phyloP scores from a whole-genome alignment of 1,140 invertebrate genomes.

The Philotrypesis tridentata region DNA sequence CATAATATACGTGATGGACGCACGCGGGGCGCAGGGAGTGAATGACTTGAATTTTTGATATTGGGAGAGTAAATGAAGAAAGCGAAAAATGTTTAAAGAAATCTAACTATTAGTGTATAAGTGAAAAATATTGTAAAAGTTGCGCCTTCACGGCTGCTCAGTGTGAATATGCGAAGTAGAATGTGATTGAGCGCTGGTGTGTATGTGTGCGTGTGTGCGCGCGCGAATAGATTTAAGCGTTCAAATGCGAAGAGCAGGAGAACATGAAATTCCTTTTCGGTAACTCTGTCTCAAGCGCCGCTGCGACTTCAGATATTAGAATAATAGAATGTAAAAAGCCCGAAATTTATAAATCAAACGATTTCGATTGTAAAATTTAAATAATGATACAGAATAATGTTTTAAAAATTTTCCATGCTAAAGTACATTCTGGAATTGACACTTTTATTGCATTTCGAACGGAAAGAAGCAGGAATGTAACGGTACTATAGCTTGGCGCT shows the following conservation, averaged over 20 bases:
- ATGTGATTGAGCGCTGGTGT: slow-evolving; percentile 5
- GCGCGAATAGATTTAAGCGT: neutral
- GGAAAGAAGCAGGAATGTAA: neutral
- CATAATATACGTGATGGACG: slow-evolving; percentile 61
- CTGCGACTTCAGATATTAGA: slow-evolving; percentile 3
- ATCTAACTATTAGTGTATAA: slow-evolving; percentile 61
- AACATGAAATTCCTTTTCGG: slow-evolving; percentile 10
- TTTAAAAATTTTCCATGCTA: neutral
- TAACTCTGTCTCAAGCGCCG: neutral
- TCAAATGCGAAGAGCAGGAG: neutral
- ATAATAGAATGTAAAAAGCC: neutral
- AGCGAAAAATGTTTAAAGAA: slow-evolving; percentile 48
- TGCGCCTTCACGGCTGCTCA: slow-evolving; percentile 9
- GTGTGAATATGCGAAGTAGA: slow-evolving; percentile 13
- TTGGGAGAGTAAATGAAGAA: slow-evolving; percentile 17
- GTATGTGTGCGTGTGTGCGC: neutral
- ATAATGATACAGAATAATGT: neutral
- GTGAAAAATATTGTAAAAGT: slow-evolving; percentile 44
- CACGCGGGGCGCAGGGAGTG: slow-evolving; percentile 31
- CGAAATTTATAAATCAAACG: neutral
- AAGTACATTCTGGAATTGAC: neutral
- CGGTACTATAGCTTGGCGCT: slow-evolving; percentile 21
- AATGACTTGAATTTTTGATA: slow-evolving; percentile 7
- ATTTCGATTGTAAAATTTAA: slow-evolving; percentile 20
- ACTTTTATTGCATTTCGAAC: slow-evolving; percentile 1